These are phyloP conservation scores for Ectobius pallidus DNA, from an alignment of 2,888 invertebrate genomes.

Conservation along the genomic window DNA sequence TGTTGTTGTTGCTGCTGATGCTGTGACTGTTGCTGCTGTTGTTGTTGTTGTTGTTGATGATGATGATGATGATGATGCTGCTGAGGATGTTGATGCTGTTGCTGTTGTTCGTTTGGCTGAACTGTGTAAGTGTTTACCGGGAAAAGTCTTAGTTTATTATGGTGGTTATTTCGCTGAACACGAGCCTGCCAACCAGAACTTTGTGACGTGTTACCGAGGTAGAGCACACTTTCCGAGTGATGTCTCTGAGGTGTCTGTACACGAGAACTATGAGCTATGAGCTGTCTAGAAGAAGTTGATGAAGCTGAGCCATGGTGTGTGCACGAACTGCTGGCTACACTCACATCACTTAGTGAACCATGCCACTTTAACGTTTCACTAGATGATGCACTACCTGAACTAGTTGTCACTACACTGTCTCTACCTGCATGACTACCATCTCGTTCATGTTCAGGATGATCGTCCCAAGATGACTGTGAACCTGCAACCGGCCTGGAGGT, in stretches of 20 bases:
- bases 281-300: conserved; percentile 55
- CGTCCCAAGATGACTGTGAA: conserved; percentile 54
- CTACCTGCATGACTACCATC: conserved; percentile 56
- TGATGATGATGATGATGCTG: neutral
- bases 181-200: conserved; percentile 50
- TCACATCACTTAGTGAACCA: conserved; percentile 76
- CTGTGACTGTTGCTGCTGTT: too few relatives aligned
- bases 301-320: conserved; percentile 31
- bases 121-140: conserved; percentile 73
- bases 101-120: conserved; percentile 50
- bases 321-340: conserved; percentile 62
- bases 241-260: conserved; percentile 79
- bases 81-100: conserved; percentile 43
- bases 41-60: too few relatives aligned
- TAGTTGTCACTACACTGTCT: conserved; percentile 68
- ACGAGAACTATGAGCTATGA: conserved; percentile 77
- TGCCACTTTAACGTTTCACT: conserved; percentile 83
- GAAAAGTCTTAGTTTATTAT: conserved; percentile 66
- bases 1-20: too few relatives aligned
- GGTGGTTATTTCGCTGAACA: conserved; percentile 54
- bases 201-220: conserved; percentile 57
- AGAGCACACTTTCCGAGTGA: conserved; percentile 76
- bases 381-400: conserved; percentile 67
- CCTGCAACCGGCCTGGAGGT: conserved; percentile 51
- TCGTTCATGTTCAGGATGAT: conserved; percentile 49